Evolutionary conservation across 2,797 vertebrate genomes (phyloP).

Genomic region (Remorina albescens): DNA sequence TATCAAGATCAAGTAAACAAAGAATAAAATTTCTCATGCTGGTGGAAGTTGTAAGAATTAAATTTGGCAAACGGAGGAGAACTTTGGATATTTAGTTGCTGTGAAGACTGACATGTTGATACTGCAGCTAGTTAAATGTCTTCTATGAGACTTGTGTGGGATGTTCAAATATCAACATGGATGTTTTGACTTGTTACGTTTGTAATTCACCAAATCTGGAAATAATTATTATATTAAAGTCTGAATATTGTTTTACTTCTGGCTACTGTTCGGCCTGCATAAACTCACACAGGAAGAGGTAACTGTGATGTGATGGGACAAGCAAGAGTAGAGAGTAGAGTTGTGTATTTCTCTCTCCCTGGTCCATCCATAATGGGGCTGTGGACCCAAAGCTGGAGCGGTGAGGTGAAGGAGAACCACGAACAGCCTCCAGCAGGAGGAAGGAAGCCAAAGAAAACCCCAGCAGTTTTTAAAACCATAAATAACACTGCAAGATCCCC

Average conservation of each 20-base stretch:
- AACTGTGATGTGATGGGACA: background rate
- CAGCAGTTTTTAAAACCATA: background rate
- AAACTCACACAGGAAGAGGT: background rate
- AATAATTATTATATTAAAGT: background rate
- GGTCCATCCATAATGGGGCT: background rate
- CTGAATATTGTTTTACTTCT: background rate
- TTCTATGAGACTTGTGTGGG: too few species aligned
- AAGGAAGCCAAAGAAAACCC: background rate
- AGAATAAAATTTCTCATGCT: too few species aligned
- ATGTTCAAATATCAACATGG: too few species aligned
- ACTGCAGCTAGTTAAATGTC: too few species aligned
- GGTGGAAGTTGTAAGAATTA: too few species aligned
- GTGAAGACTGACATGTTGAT: too few species aligned
- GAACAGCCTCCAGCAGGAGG: background rate
- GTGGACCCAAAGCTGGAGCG: background rate
- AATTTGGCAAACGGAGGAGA: too few species aligned
- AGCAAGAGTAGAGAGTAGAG: too few species aligned
- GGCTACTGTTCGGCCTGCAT: background rate
- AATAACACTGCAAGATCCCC: background rate
- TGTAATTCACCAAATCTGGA: too few species aligned
- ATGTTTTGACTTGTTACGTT: too few species aligned
- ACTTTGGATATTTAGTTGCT: too few species aligned
- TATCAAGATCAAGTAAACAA: too few species aligned
- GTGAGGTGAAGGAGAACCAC: background rate
- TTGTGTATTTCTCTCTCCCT: background rate